Evolutionary conservation across 2,797 vertebrate genomes (phyloP), one percentile per base, ranked within the genome.

Genomic region (Centroberyx gerrardi): DNA sequence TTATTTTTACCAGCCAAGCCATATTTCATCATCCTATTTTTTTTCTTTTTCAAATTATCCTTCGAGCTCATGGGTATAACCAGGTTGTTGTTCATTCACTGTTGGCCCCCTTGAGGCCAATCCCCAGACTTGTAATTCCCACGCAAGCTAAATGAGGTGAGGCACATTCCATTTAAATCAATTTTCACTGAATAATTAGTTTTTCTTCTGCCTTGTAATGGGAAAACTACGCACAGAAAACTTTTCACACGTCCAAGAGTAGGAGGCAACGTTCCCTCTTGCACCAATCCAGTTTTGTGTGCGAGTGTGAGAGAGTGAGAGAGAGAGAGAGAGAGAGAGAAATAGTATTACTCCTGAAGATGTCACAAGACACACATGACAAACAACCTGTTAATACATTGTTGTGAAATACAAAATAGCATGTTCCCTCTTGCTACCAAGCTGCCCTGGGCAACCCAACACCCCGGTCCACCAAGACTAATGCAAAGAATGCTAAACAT

Each of bases 401-500:
- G 36, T 38, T 38, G 22, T 22, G 22, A 22, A 22, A 22, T 22
- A 22, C 22, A 22, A 22, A 22, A 22, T 22, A 22, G 1, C 1
- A 22, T 22, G 1, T 22, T 22, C 22, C 22, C 1, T 22, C 22
- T 22, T 22, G 22, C 22, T 22, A 22, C 22, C 22, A 22, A 22
- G 7, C 33, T 36, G 33, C 6, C 33, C 33, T 36, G 8, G 33
- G 33, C 33, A 36, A 36, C 33, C 33, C 33, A 36, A 36, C 6
- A 36, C 33, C 8, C 33, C 33, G 8, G 33, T 5, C 33, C 33
- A 8, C 6, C 6, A 8, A 84, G 80, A 68, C 68, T 65, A 84
- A 85, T 88, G 61, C 62, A 15, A 75, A 76, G 53, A 88, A 93
- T 90, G 80, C 54, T 62, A 83, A 91, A 90, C 80, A 83, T 81